Conservation (phyloP, 2,113 vertebrate genomes). For the Copsychus sechellarum region DNA sequence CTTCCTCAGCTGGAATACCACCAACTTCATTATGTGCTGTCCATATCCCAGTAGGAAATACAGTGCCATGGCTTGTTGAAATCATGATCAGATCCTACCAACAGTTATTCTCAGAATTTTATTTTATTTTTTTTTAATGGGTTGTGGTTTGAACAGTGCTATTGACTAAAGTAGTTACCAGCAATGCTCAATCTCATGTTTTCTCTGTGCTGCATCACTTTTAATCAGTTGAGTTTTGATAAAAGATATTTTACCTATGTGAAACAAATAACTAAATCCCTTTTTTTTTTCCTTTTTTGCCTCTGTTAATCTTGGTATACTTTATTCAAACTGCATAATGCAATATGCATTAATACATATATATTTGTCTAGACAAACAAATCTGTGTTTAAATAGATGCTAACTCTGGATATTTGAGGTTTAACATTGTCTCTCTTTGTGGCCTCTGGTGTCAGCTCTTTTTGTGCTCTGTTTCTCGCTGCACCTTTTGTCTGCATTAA, state of each 20-base stretch:
- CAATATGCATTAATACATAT: not conserved
- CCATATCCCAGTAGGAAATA: not conserved
- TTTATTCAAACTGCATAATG: not conserved
- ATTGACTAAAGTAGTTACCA: not conserved
- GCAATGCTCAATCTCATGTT: not conserved
- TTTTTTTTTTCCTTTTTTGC: not conserved
- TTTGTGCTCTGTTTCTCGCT: not conserved
- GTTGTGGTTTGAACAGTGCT: not conserved
- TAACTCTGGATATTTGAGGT: not conserved
- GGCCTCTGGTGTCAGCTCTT: not conserved
- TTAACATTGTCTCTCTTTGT: fast-evolving
- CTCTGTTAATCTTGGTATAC: not conserved
- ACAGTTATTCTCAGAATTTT: not conserved
- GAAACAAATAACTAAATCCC: not conserved
- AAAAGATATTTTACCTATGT: not conserved
- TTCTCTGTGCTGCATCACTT: not conserved
- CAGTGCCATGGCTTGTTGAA: not conserved
- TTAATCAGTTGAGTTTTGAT: not conserved
- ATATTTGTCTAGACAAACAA: not conserved
- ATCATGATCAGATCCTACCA: not conserved
- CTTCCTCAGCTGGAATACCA: not conserved
- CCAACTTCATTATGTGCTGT: not conserved
- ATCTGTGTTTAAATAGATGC: not conserved
- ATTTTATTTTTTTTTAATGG: not conserved
- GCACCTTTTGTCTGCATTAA: conserved; percentile 39